Conservation (phyloP, 1,140 invertebrate genomes). For the Nasonia vitripennis region DNA sequence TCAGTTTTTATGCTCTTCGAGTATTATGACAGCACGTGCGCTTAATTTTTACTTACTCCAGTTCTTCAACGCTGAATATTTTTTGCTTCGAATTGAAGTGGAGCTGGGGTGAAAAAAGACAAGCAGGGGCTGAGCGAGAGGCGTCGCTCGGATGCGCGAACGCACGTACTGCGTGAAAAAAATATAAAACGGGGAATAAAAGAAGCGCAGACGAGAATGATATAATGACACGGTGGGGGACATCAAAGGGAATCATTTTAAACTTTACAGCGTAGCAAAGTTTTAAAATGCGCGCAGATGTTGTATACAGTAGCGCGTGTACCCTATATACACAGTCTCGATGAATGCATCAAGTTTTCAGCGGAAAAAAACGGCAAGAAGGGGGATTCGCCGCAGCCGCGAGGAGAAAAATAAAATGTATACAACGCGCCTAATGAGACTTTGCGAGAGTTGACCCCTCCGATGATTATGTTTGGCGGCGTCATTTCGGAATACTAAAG, state of each 20-base stretch:
- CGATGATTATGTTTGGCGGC: conserved; percentile 21
- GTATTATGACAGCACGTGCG: too few relatives aligned
- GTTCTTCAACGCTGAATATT: not conserved
- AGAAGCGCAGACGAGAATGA: not conserved
- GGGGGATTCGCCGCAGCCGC: not conserved
- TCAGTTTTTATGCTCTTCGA: too few relatives aligned
- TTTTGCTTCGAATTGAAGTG: not conserved
- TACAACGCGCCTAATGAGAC: conserved; percentile 27
- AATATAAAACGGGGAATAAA: not conserved
- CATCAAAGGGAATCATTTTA: conserved; percentile 39
- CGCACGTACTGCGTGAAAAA: not conserved
- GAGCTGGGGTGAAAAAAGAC: too few relatives aligned
- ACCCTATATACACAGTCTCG: not conserved
- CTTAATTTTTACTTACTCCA: not conserved
- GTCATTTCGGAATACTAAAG: conserved; percentile 35
- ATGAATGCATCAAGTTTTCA: not conserved
- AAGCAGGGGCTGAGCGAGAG: too few relatives aligned
- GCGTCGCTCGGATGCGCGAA: not conserved
- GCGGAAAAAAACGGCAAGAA: not conserved
- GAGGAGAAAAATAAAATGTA: conserved; percentile 14
- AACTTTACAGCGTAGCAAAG: conserved; percentile 26
- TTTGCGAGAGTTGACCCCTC: conserved; percentile 20
- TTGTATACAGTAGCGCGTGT: not conserved
- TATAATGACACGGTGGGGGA: conserved; percentile 30
- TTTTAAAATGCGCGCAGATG: conserved; percentile 30